Base-by-base conservation (phyloP, 2,113 vertebrate species). In the Atlantisia rogersi region DNA sequence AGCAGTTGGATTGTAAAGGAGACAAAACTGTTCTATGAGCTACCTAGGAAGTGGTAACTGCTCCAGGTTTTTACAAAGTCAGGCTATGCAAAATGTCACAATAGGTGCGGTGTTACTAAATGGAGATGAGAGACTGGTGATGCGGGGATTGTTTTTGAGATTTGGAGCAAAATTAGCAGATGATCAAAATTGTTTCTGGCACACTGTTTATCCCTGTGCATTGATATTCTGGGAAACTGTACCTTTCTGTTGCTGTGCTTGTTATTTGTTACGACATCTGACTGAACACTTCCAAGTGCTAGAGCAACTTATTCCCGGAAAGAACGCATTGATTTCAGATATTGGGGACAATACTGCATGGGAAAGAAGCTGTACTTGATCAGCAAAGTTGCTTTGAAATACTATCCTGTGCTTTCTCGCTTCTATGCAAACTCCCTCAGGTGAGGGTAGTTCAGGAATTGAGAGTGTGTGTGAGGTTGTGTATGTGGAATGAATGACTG, bases 351-450 rank as follows among this genome's bases (percentile, higher is more conserved):
- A 50, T 74, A 17, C 25, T 55, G 15, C 22, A 9, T 39, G 56
- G 62, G 75, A 80, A 83, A 29, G 52, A 59, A 88, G 24, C 26
- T 13, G 1, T 39, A 37, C 46, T 59, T 63, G 59, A 37, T 92
- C n/a, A 80, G 59, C 63, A 63, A 39, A 88, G 53, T 22, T 82
- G 28, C 60, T 95, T 79, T 79, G 37, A 52, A 82, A 84, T 82
- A 15, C 37, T 65, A 0, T 39, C 40, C 59, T 70, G 31, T 16
- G 4, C n/a, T 60, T 79, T 52, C 42, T 64, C 0, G 2, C 26
- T 88, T 50, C n/a, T 35, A 0, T 78, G 24, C 0, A 3, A 20
- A 9, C 46, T 58, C 24, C 74, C 7, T 70, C 2, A 73, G 52
- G 58, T 80, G 40, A 8, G 15, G 16, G 1, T 71, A 20, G 12